Conservation (phyloP, 2,888 invertebrate species). For the Exephanes ischioxanthus region DNA sequence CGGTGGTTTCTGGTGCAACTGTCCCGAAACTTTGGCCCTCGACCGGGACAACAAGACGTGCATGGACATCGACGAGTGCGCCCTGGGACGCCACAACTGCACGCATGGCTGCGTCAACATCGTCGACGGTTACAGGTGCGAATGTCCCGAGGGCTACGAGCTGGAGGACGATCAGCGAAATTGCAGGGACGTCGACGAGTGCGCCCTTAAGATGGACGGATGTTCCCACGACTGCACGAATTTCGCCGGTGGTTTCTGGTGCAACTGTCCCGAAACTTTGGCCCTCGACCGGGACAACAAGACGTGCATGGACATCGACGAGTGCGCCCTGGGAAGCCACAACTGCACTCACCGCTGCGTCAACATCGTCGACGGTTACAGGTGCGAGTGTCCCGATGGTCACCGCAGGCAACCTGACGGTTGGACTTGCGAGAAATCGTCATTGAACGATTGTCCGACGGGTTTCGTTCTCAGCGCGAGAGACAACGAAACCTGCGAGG, state of each 20-base stretch:
- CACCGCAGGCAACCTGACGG: slow-evolving; percentile 78
- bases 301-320: slow-evolving; percentile 86
- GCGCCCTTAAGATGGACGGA: slow-evolving; percentile 75
- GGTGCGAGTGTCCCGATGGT: slow-evolving; percentile 86
- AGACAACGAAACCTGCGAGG: slow-evolving; percentile 79
- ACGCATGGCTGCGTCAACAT: slow-evolving; percentile 79
- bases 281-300: slow-evolving; percentile 74
- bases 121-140: slow-evolving; percentile 86
- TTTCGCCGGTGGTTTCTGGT: slow-evolving; percentile 85
- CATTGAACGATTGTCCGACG: slow-evolving; percentile 75
- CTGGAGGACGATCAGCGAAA: slow-evolving; percentile 77
- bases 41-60: slow-evolving; percentile 80
- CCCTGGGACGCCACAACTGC: slow-evolving; percentile 72
- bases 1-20: slow-evolving; percentile 86
- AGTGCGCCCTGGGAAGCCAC: slow-evolving; percentile 80
- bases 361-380: slow-evolving; percentile 85
- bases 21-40: slow-evolving; percentile 84
- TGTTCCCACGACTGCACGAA: slow-evolving; percentile 85
- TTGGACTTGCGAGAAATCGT: slow-evolving; percentile 76
- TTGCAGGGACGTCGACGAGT: slow-evolving; percentile 84
- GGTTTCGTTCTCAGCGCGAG: slow-evolving; percentile 80
- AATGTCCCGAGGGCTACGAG: slow-evolving; percentile 86
- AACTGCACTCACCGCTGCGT: slow-evolving; percentile 79
- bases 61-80: slow-evolving; percentile 86
- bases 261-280: slow-evolving; percentile 86